Conservation (phyloP, 2,888 invertebrate genomes). For the Dermolepida albohirtum region DNA sequence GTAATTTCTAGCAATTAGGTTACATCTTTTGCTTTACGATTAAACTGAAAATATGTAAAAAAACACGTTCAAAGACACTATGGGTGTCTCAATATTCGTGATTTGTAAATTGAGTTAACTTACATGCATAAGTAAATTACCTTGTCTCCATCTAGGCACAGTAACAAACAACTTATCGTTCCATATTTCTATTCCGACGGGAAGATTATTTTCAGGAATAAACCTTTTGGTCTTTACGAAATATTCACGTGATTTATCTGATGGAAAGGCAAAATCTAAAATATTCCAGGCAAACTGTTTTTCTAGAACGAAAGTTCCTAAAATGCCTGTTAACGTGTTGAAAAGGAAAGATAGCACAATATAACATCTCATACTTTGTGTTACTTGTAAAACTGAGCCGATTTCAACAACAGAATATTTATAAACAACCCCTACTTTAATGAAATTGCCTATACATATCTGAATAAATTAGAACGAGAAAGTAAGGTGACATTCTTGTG, state of each 20-base stretch:
- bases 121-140: slow-evolving; percentile 64
- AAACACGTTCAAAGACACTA: too few species aligned
- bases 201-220: slow-evolving; percentile 82
- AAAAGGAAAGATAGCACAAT: neutral
- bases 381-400: too few species aligned
- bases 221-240: slow-evolving; percentile 75
- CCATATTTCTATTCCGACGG: slow-evolving; percentile 87
- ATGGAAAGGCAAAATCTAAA: slow-evolving; percentile 82
- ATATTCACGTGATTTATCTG: slow-evolving; percentile 70
- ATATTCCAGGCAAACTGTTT: slow-evolving; percentile 82
- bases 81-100: too few species aligned
- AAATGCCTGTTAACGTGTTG: neutral
- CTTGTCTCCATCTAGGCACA: slow-evolving; percentile 83
- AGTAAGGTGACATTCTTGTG: too few species aligned
- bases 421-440: too few species aligned
- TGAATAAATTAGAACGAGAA: too few species aligned
- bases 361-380: neutral
- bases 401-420: too few species aligned
- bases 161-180: slow-evolving; percentile 84
- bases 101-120: too few species aligned
- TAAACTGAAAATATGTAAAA: too few species aligned
- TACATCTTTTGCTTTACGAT: too few species aligned
- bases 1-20: too few species aligned
- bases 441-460: too few species aligned
- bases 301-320: slow-evolving; percentile 63